Evolutionary conservation across 2,113 vertebrate species (phyloP).

Genomic region (Megaleporinus macrocephalus): DNA sequence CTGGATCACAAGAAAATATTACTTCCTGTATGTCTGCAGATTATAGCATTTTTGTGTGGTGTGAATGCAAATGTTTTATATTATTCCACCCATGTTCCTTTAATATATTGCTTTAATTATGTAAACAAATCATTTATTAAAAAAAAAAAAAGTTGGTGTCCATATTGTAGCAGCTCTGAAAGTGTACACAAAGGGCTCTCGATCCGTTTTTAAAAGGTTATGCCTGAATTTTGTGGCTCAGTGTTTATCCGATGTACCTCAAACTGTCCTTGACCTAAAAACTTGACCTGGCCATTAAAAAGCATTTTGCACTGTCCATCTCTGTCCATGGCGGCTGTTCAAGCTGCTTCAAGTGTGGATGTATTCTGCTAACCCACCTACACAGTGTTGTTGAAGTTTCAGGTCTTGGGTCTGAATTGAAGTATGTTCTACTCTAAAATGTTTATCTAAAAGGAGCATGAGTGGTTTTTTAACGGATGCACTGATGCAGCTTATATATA

Average conservation of each 20-base stretch:
- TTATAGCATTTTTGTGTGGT: neutral
- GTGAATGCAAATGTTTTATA: constrained; percentile 3
- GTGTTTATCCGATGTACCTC: neutral
- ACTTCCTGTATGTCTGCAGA: constrained; percentile 18
- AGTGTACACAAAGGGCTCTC: neutral
- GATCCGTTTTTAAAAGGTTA: neutral
- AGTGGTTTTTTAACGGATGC: neutral
- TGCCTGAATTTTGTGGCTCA: neutral
- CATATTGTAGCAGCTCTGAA: constrained; percentile 1
- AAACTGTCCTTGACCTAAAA: neutral
- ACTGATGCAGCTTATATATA: neutral
- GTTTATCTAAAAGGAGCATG: neutral
- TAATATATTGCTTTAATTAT: neutral
- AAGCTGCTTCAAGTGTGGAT: neutral
- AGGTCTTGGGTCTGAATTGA: neutral
- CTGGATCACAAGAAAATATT: neutral
- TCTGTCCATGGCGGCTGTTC: neutral
- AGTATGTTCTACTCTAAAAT: neutral
- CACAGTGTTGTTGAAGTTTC: neutral
- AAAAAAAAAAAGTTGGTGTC: neutral
- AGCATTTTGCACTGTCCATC: neutral
- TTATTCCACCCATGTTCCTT: neutral
- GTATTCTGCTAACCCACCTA: neutral
- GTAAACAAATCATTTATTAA: neutral
- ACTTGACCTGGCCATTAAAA: neutral